Evolutionary conservation across 2,113 vertebrate species (phyloP).

Genomic region (Pterophyllum scalare): DNA sequence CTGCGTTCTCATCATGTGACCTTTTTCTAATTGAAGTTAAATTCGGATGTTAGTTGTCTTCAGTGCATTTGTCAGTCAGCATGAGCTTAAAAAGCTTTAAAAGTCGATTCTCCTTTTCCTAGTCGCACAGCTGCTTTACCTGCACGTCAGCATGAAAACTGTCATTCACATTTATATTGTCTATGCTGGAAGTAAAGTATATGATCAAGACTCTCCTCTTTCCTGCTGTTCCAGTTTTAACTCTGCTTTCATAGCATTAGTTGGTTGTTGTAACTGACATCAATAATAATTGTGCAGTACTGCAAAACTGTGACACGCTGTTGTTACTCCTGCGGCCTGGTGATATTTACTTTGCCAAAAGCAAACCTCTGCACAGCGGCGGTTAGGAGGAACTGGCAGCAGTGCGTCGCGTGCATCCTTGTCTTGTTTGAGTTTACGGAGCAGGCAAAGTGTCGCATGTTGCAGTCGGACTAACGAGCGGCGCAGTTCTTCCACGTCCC

Average conservation of each 20-base stretch:
- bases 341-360: not conserved
- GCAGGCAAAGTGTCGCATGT: too few relatives aligned
- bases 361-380: too few relatives aligned
- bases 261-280: not conserved
- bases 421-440: not conserved
- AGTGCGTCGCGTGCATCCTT: not conserved
- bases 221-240: not conserved
- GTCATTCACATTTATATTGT: not conserved
- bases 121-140: not conserved
- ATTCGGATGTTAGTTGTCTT: not conserved
- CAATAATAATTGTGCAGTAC: not conserved
- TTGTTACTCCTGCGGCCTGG: not conserved
- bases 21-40: not conserved
- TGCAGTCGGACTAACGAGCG: too few relatives aligned
- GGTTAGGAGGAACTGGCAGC: too few relatives aligned
- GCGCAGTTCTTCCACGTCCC: not conserved
- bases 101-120: not conserved
- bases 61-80: not conserved
- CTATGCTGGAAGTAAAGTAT: not conserved
- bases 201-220: not conserved
- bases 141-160: not conserved
- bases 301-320: not conserved
- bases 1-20: not conserved
- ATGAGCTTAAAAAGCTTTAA: not conserved
- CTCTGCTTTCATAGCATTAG: not conserved